Percentiles rank a stretch among this genome's conserved stretches.
phyloP scores from a whole-genome alignment of 2,888 invertebrate genomes.

The Thereva unica region DNA sequence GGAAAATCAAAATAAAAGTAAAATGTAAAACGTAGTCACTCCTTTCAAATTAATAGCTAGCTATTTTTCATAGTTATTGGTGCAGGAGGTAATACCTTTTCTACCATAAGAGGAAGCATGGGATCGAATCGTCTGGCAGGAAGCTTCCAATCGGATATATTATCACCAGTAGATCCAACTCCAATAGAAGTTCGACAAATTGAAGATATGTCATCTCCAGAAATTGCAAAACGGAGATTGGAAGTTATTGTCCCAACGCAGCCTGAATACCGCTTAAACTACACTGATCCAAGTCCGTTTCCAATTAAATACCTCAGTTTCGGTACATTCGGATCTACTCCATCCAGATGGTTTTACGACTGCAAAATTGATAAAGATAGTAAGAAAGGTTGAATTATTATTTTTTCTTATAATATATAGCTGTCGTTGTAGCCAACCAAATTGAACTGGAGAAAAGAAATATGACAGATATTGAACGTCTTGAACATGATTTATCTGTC shows the following conservation, averaged over 20 bases:
- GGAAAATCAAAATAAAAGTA: no score
- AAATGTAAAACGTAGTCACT: no score
- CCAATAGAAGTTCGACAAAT: conserved; percentile 69
- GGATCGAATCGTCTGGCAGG: conserved; percentile 64
- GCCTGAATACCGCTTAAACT: conserved; percentile 63
- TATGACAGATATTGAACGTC: conserved; percentile 60
- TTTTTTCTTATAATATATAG: not conserved
- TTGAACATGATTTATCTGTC: conserved; percentile 61
- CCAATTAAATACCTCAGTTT: conserved; percentile 69
- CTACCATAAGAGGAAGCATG: conserved; percentile 66
- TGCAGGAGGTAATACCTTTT: conserved; percentile 72
- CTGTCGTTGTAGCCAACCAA: conserved; percentile 46
- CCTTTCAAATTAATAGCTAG: not conserved
- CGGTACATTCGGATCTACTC: conserved; percentile 68
- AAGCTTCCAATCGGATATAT: conserved; percentile 61
- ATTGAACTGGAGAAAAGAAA: conserved; percentile 47
- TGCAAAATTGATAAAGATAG: conserved; percentile 59
- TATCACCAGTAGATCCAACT: conserved; percentile 66
- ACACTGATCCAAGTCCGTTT: conserved; percentile 65
- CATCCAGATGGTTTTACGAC: conserved; percentile 71
- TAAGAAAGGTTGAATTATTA: conserved; percentile 35
- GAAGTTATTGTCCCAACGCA: conserved; percentile 68
- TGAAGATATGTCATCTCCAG: conserved; percentile 57
- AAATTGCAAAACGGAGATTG: conserved; percentile 60
- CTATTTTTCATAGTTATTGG: conserved; percentile 61